These are phyloP conservation scores for Drosophila pseudoobscura DNA, from an alignment of 1,140 invertebrate genomes.

Conservation along the genomic window DNA sequence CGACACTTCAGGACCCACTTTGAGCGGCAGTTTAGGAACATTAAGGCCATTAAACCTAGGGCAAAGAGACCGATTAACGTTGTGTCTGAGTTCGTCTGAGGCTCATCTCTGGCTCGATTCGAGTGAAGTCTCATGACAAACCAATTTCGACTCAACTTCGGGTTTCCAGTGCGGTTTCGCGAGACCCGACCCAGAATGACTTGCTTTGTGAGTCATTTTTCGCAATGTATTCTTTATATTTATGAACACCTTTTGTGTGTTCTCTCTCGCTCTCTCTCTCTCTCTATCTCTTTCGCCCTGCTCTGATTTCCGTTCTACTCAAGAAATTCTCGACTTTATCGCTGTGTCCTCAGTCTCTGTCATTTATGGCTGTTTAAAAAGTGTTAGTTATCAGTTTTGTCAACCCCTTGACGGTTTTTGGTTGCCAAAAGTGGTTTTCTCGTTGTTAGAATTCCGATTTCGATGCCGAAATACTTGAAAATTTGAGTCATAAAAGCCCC, in stretches of 20 bases:
- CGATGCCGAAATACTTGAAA: conserved; percentile 63
- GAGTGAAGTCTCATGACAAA: conserved; percentile 25
- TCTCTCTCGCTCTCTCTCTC: background rate
- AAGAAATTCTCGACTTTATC: conserved; percentile 51
- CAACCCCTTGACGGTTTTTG: background rate
- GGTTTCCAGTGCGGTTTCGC: background rate
- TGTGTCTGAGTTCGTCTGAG: background rate
- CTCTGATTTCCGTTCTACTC: conserved; percentile 32
- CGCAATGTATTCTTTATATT: conserved; percentile 63
- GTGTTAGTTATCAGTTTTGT: conserved; percentile 65
- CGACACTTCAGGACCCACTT: conserved; percentile 17
- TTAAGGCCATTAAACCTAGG: conserved; percentile 15
- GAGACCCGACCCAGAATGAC: conserved; percentile 21
- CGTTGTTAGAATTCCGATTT: conserved; percentile 40
- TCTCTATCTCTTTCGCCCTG: conserved; percentile 2
- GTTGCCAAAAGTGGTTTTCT: conserved; percentile 40
- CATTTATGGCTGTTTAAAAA: conserved; percentile 51
- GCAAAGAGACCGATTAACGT: background rate
- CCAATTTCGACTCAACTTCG: conserved; percentile 9
- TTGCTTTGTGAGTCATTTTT: conserved; percentile 52
- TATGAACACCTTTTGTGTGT: conserved; percentile 17
- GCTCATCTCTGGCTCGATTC: conserved; percentile 13
- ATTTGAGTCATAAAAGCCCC: conserved; percentile 68
- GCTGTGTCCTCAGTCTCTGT: conserved; percentile 26
- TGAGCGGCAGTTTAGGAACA: conserved; percentile 28